These are phyloP conservation scores for Hiodon alosoides DNA, from an alignment of 2,113 vertebrate genomes.

Conservation along the genomic window DNA sequence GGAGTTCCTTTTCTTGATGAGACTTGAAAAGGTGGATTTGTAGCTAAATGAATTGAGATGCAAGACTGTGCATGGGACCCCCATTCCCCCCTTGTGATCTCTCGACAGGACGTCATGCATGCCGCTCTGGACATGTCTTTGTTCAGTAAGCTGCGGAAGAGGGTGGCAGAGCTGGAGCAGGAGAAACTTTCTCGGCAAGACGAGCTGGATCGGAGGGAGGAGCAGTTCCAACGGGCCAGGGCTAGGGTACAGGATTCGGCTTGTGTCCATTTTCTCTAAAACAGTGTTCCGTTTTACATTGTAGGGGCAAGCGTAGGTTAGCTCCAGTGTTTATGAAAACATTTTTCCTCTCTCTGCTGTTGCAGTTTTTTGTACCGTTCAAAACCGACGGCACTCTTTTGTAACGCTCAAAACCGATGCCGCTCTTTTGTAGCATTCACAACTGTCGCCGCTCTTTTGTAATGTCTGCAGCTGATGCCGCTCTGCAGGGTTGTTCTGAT, in stretches of 20 bases:
- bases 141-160: constrained; percentile 89
- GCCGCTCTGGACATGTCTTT: constrained; percentile 77
- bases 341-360: no score
- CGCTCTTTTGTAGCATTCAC: no score
- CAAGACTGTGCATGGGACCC: neutral
- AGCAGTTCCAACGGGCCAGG: constrained; percentile 67
- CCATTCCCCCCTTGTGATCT: neutral
- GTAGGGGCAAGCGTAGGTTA: neutral
- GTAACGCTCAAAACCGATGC: no score
- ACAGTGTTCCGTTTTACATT: neutral
- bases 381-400: no score
- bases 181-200: constrained; percentile 81
- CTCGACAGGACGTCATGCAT: constrained; percentile 69
- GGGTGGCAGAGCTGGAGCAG: constrained; percentile 83
- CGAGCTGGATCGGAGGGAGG: constrained; percentile 80
- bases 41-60: neutral
- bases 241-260: constrained; percentile 56
- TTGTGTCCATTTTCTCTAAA: neutral
- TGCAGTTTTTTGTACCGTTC: no score
- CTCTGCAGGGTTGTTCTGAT: neutral
- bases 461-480: neutral
- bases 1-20: no score
- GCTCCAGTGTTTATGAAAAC: no score
- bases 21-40: no score
- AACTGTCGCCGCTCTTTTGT: no score